These are phyloP conservation scores for Melanocharis versteri DNA, from an alignment of 2,113 vertebrate species.

Conservation along the genomic window DNA sequence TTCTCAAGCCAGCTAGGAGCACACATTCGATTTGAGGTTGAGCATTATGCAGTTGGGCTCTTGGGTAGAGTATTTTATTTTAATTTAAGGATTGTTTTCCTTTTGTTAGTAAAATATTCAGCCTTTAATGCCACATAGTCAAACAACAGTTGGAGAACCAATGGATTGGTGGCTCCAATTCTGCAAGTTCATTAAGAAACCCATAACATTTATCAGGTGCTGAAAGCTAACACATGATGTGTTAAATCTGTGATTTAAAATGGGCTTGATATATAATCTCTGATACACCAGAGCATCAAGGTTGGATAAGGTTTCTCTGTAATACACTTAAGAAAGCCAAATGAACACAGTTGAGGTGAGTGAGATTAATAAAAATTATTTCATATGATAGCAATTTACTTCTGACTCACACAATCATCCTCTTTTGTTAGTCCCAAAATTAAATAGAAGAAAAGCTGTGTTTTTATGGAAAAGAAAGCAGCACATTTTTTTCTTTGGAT, in stretches of 20 bases:
- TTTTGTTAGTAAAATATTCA: slow-evolving; percentile 40
- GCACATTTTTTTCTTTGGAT: not conserved
- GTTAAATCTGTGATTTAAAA: slow-evolving; percentile 44
- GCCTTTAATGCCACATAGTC: not conserved
- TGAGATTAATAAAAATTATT: slow-evolving; percentile 1
- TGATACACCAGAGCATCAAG: slow-evolving; percentile 8
- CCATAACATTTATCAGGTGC: slow-evolving; percentile 38
- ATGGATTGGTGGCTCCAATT: not conserved
- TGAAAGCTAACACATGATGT: slow-evolving; percentile 44
- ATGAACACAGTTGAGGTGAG: slow-evolving; percentile 39
- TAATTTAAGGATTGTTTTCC: not conserved
- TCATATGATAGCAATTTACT: not conserved
- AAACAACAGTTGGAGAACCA: slow-evolving; percentile 13
- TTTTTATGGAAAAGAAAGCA: not conserved
- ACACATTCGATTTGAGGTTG: not conserved
- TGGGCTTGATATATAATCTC: slow-evolving; percentile 1
- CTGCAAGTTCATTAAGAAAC: slow-evolving; percentile 22
- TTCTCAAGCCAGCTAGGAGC: not conserved
- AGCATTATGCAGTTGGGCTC: not conserved
- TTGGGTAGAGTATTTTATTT: not conserved
- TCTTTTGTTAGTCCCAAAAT: not conserved
- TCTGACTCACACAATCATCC: not conserved
- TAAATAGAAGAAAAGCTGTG: slow-evolving; percentile 1
- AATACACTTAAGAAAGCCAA: slow-evolving; percentile 14
- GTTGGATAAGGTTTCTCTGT: slow-evolving; percentile 18